phyloP scores from a whole-genome alignment of 2,888 invertebrate species.

The Eupithecia inturbata region DNA sequence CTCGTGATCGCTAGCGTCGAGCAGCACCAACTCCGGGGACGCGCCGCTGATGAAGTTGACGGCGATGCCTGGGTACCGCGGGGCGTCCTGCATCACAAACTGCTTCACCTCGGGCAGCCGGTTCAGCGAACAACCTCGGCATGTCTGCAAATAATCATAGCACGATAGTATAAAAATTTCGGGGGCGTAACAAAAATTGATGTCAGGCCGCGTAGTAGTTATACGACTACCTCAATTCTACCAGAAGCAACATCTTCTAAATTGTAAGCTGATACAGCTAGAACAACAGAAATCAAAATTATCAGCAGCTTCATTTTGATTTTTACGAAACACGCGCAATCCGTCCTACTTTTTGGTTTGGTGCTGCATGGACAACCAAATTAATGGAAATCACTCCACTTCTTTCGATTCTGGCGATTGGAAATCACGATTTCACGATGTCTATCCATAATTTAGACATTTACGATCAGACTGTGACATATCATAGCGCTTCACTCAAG shows the following conservation, averaged over 20 bases:
- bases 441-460: too few species aligned
- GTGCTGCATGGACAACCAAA: too few species aligned
- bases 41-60: slow-evolving; percentile 88
- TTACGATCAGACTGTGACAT: too few species aligned
- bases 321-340: too few species aligned
- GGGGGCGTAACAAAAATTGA: slow-evolving; percentile 14
- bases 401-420: too few species aligned
- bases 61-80: slow-evolving; percentile 84
- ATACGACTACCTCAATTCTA: slow-evolving; percentile 71
- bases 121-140: slow-evolving; percentile 87
- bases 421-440: too few species aligned
- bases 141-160: slow-evolving; percentile 80
- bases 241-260: slow-evolving; percentile 68
- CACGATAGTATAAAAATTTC: background rate
- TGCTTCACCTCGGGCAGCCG: slow-evolving; percentile 86
- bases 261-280: slow-evolving; percentile 60
- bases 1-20: slow-evolving; percentile 83
- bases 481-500: too few species aligned
- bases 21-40: slow-evolving; percentile 85
- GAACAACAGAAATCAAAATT: slow-evolving; percentile 49
- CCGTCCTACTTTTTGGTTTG: too few species aligned
- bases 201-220: background rate
- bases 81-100: slow-evolving; percentile 88
- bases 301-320: slow-evolving; percentile 46
- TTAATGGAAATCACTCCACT: too few species aligned